Evolutionary conservation across 2,113 vertebrate species (phyloP).

Genomic region (Rhombomys opimus): DNA sequence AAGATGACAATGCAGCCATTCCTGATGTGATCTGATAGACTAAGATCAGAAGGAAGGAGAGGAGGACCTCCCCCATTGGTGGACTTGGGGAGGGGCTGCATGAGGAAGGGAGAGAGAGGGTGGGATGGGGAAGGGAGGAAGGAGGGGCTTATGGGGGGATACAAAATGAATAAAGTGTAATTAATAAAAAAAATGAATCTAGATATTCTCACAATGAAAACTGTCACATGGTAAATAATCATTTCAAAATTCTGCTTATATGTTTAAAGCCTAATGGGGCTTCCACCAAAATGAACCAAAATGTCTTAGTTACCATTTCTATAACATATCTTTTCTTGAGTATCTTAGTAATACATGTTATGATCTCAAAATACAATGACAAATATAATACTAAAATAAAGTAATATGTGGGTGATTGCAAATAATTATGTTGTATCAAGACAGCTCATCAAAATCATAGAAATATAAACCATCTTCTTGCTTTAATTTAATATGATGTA

Average conservation of each 20-base stretch:
- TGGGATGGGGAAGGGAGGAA: no score
- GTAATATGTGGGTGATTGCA: neutral
- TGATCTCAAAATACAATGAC: neutral
- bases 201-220: neutral
- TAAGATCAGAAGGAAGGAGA: no score
- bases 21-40: no score
- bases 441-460: neutral
- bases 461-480: neutral
- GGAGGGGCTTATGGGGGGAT: no score
- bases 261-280: no score
- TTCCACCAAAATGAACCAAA: no score
- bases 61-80: no score
- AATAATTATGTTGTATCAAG: neutral
- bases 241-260: neutral
- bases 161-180: no score
- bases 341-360: neutral
- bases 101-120: no score
- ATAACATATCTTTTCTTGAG: neutral
- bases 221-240: neutral
- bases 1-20: no score
- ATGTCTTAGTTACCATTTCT: no score
- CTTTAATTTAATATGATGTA: neutral
- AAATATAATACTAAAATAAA: slow-evolving; percentile 11
- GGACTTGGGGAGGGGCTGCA: no score
- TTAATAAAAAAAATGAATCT: neutral